Percentiles rank a stretch among this genome's conserved stretches.
phyloP scores from a whole-genome alignment of 1,140 invertebrate species.

The Caenorhabditis latens region DNA sequence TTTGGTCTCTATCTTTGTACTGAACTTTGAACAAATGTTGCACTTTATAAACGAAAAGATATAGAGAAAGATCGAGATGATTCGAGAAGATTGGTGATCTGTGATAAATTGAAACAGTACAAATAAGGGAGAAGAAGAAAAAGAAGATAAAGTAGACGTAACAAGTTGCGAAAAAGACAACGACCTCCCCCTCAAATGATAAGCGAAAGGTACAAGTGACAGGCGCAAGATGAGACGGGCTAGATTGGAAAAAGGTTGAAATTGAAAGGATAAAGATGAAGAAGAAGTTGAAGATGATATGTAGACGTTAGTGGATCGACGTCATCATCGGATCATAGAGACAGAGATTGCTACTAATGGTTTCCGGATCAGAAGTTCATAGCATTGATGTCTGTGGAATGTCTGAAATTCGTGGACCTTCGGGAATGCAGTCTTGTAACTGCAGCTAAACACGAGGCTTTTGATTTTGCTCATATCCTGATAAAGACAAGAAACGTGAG shows the following conservation, averaged over 20 bases:
- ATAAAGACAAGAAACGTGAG: too few relatives aligned
- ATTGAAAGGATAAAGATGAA: background rate
- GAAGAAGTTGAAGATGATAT: background rate
- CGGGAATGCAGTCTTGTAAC: too few relatives aligned
- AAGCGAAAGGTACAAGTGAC: background rate
- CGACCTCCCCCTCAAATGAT: background rate
- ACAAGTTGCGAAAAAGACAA: too few relatives aligned
- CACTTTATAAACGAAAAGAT: background rate
- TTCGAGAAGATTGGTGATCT: conserved; percentile 8
- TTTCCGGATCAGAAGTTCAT: background rate
- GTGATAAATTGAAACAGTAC: conserved; percentile 32
- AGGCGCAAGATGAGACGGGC: conserved; percentile 2
- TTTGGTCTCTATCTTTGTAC: background rate
- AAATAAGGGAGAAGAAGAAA: background rate
- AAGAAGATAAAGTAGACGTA: background rate
- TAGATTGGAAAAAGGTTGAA: too few relatives aligned
- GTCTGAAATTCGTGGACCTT: too few relatives aligned
- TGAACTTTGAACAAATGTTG: conserved; percentile 20
- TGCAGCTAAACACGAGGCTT: too few relatives aligned
- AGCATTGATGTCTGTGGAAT: background rate
- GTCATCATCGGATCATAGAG: background rate
- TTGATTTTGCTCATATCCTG: too few relatives aligned
- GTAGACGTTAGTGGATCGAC: too few relatives aligned
- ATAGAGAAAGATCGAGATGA: background rate
- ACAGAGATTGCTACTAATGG: background rate